phyloP scores from a whole-genome alignment of 92 coral and sea anemone genomes.

The Epizoanthus ramosus region DNA sequence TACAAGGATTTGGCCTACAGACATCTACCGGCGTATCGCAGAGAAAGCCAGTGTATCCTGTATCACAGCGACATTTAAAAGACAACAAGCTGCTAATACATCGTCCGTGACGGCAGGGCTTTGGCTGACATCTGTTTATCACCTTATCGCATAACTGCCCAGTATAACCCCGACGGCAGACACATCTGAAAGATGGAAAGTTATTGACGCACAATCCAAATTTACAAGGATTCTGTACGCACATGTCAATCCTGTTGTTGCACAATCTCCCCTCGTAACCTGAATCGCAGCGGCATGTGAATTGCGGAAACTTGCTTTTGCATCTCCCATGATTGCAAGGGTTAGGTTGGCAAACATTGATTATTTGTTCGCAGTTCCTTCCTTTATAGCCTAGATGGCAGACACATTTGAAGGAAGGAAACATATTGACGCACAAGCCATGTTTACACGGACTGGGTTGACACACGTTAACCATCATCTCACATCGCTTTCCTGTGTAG shows the following conservation, averaged over 20 bases:
- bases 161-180: conserved; percentile 61
- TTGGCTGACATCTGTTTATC: conserved; percentile 62
- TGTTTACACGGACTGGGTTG: conserved; percentile 78
- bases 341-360: conserved; percentile 63
- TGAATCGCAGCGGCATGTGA: conserved; percentile 66
- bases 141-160: conserved; percentile 63
- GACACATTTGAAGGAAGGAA: conserved; percentile 56
- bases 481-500: conserved; percentile 70
- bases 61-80: conserved; percentile 61
- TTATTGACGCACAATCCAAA: conserved; percentile 72
- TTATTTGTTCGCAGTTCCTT: conserved; percentile 51
- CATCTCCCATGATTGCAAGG: conserved; percentile 78
- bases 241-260: conserved; percentile 61
- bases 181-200: conserved; percentile 65
- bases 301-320: conserved; percentile 44
- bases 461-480: conserved; percentile 56
- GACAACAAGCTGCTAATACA: conserved; percentile 50
- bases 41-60: conserved; percentile 51
- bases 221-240: conserved; percentile 75
- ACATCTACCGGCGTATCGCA: conserved; percentile 39
- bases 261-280: conserved; percentile 81
- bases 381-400: conserved; percentile 79
- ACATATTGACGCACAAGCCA: conserved; percentile 56
- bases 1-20: conserved; percentile 64
- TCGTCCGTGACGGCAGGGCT: conserved; percentile 75